phyloP scores from a whole-genome alignment of 23 tunicate species.

The Trididemnum clinides region DNA sequence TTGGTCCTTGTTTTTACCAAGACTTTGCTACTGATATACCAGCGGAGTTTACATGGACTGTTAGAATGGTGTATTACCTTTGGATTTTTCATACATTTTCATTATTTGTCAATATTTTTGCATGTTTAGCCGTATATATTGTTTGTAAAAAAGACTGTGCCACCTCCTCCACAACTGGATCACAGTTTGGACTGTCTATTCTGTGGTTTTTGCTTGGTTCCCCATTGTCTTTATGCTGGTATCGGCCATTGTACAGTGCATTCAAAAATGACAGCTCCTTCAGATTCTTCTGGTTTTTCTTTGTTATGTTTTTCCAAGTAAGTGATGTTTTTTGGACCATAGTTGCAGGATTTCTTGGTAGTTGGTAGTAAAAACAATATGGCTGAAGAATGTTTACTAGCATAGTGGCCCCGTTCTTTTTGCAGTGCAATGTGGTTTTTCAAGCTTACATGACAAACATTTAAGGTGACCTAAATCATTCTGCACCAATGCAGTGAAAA shows the following conservation, averaged over 20 bases:
- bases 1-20: conserved; percentile 97
- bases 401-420: too few species aligned
- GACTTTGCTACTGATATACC: conserved; percentile 94
- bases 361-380: too few species aligned
- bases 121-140: conserved; percentile 54
- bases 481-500: too few species aligned
- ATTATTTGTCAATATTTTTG: conserved; percentile 71
- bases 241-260: conserved; percentile 93
- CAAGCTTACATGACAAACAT: too few species aligned
- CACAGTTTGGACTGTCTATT: conserved; percentile 84
- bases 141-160: neutral
- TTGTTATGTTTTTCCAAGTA: conserved; percentile 98
- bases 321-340: too few species aligned
- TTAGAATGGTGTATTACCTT: conserved; percentile 80
- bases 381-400: too few species aligned
- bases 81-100: conserved; percentile 82
- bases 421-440: too few species aligned
- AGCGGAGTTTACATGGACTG: conserved; percentile 68
- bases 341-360: too few species aligned
- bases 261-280: conserved; percentile 96
- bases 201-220: conserved; percentile 73
- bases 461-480: too few species aligned
- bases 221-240: conserved; percentile 98
- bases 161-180: conserved; percentile 30
- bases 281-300: conserved; percentile 91